Evolutionary conservation across 1,140 invertebrate genomes (phyloP).

Genomic region (Drosophila ohnishii): DNA sequence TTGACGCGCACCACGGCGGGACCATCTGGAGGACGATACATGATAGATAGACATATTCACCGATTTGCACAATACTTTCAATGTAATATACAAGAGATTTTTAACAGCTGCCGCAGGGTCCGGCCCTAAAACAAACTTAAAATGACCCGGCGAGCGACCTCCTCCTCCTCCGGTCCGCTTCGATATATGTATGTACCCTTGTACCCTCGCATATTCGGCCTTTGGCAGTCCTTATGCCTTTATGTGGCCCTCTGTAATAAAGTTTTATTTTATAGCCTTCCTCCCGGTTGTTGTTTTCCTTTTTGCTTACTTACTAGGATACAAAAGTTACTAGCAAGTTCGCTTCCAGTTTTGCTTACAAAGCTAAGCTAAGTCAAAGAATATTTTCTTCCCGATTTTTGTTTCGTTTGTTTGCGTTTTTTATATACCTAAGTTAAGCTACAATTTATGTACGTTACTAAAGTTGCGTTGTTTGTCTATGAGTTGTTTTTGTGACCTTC

Average conservation of each 20-base stretch:
- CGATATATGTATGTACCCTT: conserved; percentile 4
- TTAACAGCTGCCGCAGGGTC: conserved; percentile 56
- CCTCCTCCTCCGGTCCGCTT: background rate
- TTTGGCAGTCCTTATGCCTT: conserved; percentile 42
- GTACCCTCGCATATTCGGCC: conserved; percentile 14
- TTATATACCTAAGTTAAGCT: conserved; percentile 60
- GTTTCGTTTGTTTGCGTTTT: conserved; percentile 41
- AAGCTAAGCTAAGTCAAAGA: conserved; percentile 60
- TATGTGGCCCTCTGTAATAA: conserved; percentile 67
- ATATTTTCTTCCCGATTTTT: conserved; percentile 52
- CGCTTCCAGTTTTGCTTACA: conserved; percentile 51
- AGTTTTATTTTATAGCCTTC: conserved; percentile 71
- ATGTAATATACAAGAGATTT: conserved; percentile 65
- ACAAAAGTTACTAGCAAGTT: conserved; percentile 44
- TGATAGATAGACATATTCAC: conserved; percentile 82
- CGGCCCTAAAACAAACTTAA: conserved; percentile 45
- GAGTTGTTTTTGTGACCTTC: conserved; percentile 54
- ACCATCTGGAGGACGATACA: conserved; percentile 88
- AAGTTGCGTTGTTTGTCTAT: conserved; percentile 51
- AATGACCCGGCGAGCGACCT: conserved; percentile 24
- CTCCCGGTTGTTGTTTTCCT: conserved; percentile 34
- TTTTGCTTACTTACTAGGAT: conserved; percentile 56
- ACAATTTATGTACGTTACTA: conserved; percentile 49
- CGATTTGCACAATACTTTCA: conserved; percentile 65
- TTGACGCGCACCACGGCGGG: conserved; percentile 96